Percentiles rank a stretch among this genome's conserved stretches.
phyloP scores from a whole-genome alignment of 2,797 vertebrate genomes.

The Protonibea diacanthus region DNA sequence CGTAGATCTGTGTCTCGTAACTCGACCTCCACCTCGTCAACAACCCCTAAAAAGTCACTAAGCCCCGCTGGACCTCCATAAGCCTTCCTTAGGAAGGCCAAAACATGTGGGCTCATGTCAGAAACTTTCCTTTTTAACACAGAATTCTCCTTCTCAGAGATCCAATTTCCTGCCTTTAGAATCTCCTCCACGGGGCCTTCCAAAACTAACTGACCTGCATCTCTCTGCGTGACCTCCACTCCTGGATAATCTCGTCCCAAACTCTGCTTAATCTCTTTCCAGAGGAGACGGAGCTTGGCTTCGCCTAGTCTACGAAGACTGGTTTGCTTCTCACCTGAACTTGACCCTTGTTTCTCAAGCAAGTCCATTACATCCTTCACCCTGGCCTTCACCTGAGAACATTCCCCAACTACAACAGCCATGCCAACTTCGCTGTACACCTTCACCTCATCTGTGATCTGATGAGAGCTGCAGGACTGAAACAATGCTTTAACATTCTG shows the following conservation, averaged over 20 bases:
- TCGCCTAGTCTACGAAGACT: conserved; percentile 30
- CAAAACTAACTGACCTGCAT: conserved; percentile 31
- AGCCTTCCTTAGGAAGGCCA: conserved; percentile 51
- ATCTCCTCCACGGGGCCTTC: conserved; percentile 49
- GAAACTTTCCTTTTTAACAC: conserved; percentile 51
- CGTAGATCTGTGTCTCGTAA: conserved; percentile 52
- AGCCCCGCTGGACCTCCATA: conserved; percentile 43
- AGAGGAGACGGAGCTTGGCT: conserved; percentile 52
- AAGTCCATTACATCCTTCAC: conserved; percentile 23
- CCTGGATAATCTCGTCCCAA: conserved; percentile 18
- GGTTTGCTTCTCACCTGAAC: conserved; percentile 9
- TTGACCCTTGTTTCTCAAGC: neutral
- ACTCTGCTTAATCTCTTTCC: conserved; percentile 37
- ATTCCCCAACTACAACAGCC: conserved; percentile 67
- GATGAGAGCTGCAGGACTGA: conserved; percentile 9
- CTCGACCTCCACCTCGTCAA: conserved; percentile 44
- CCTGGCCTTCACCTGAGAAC: conserved; percentile 34
- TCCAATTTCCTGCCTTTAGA: conserved; percentile 30
- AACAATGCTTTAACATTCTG: conserved; percentile 57
- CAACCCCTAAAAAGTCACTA: conserved; percentile 38
- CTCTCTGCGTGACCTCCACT: conserved; percentile 17
- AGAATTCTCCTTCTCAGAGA: conserved; percentile 15
- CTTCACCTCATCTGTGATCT: conserved; percentile 46
- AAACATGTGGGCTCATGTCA: conserved; percentile 41
- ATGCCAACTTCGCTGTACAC: conserved; percentile 53